Conservation (phyloP, 2,888 invertebrate genomes). For the Plebejus anna region DNA sequence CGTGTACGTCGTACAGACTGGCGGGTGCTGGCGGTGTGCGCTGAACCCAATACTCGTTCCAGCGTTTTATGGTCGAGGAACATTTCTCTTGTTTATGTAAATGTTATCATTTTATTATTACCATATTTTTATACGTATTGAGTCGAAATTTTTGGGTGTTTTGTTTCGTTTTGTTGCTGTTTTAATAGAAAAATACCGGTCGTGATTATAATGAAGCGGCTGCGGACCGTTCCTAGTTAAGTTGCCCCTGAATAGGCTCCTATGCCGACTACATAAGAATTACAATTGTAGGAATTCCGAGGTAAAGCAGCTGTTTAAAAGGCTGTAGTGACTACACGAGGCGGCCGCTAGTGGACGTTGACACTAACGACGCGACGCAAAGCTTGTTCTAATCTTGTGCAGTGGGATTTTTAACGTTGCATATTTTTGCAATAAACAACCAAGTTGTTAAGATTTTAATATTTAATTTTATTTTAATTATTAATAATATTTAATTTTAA, state of each 20-base stretch:
- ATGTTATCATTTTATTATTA: conserved; percentile 19
- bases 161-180: background rate
- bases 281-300: background rate
- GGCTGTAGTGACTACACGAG: no score
- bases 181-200: background rate
- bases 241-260: background rate
- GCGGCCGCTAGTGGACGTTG: no score
- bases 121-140: background rate
- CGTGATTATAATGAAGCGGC: background rate
- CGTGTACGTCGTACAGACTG: background rate
- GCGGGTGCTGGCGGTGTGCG: background rate
- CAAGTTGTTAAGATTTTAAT: no score
- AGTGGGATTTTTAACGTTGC: no score
- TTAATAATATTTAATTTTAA: no score
- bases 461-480: no score
- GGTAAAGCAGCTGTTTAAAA: background rate
- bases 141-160: conserved; percentile 3
- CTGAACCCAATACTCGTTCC: background rate
- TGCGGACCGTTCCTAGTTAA: background rate
- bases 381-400: no score
- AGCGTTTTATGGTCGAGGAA: conserved; percentile 2
- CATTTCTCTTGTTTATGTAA: conserved; percentile 26
- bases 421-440: no score
- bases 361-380: no score
- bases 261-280: background rate